Percentiles rank a stretch among this genome's conserved stretches.
phyloP scores from a whole-genome alignment of 2,888 invertebrate genomes.

The Selenia dentaria region DNA sequence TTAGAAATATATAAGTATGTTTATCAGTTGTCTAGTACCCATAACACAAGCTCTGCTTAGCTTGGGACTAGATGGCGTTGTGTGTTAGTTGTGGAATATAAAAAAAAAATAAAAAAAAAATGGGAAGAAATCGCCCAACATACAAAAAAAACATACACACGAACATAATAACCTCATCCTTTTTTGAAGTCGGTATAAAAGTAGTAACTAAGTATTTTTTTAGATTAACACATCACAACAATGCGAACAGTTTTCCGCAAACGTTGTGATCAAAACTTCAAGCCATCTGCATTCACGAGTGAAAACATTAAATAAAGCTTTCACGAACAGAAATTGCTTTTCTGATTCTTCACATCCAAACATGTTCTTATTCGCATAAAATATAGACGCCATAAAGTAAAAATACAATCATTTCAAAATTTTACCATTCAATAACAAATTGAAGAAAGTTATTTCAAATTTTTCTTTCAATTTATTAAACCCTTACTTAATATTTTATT shows the following conservation, averaged over 20 bases:
- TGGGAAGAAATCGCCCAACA: too few relatives aligned
- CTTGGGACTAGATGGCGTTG: too few relatives aligned
- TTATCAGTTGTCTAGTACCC: too few relatives aligned
- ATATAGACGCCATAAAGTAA: conserved; percentile 14
- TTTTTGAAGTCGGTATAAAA: too few relatives aligned
- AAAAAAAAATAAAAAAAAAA: too few relatives aligned
- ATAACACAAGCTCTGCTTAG: too few relatives aligned
- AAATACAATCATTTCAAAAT: conserved; percentile 14
- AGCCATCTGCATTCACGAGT: conserved; percentile 26
- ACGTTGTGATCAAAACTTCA: conserved; percentile 18
- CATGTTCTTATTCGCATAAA: conserved; percentile 25
- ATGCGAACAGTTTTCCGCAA: conserved; percentile 10
- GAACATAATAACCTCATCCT: too few relatives aligned
- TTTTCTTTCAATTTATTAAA: conserved; percentile 9
- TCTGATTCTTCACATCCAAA: conserved; percentile 26
- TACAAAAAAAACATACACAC: too few relatives aligned
- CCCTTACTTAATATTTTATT: conserved; percentile 3
- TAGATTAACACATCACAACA: background rate
- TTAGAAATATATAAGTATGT: too few relatives aligned
- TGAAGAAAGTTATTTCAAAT: conserved; percentile 1
- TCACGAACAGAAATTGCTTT: conserved; percentile 34
- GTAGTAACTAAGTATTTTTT: too few relatives aligned
- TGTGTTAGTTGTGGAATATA: too few relatives aligned
- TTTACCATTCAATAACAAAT: conserved; percentile 6
- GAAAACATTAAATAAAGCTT: conserved; percentile 29